Conservation (phyloP, 2,113 vertebrate species). For the Gila orcuttii region DNA sequence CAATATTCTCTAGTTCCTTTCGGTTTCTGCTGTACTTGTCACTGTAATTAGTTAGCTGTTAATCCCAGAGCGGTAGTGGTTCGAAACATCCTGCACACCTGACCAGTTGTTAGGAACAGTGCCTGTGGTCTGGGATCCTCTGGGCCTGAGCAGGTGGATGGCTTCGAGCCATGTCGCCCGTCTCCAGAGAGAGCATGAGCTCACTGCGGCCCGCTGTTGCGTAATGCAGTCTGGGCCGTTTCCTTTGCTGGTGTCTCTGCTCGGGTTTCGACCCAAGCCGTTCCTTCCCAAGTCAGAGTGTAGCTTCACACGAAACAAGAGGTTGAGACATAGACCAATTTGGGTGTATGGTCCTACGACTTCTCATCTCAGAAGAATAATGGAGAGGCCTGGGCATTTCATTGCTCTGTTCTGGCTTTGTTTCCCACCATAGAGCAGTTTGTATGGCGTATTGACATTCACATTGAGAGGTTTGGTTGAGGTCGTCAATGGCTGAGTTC, state of each 20-base stretch:
- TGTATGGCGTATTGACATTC: background rate
- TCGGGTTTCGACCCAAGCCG: conserved; percentile 7
- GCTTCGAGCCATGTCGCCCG: conserved; percentile 35
- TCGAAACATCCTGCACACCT: conserved; percentile 43
- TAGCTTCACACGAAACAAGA: background rate
- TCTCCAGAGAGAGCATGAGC: conserved; percentile 41
- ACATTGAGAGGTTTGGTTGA: background rate
- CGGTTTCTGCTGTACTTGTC: conserved; percentile 18
- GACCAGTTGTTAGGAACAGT: conserved; percentile 45
- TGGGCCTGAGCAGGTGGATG: conserved; percentile 55
- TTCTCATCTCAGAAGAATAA: background rate
- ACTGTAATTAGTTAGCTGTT: conserved; percentile 15
- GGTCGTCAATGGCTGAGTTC: background rate
- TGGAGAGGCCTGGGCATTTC: background rate
- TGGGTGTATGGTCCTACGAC: background rate
- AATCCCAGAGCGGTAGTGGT: background rate
- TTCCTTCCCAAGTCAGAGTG: background rate
- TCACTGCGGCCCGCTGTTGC: conserved; percentile 37
- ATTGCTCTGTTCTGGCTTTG: background rate
- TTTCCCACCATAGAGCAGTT: background rate
- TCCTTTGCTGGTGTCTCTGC: conserved; percentile 27
- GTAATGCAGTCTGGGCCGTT: conserved; percentile 39
- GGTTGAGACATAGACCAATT: background rate
- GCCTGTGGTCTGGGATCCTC: conserved; percentile 43
- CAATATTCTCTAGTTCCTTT: conserved; percentile 12